Conservation (phyloP, 2,113 vertebrate species). For the Myrmophylax atrothorax region DNA sequence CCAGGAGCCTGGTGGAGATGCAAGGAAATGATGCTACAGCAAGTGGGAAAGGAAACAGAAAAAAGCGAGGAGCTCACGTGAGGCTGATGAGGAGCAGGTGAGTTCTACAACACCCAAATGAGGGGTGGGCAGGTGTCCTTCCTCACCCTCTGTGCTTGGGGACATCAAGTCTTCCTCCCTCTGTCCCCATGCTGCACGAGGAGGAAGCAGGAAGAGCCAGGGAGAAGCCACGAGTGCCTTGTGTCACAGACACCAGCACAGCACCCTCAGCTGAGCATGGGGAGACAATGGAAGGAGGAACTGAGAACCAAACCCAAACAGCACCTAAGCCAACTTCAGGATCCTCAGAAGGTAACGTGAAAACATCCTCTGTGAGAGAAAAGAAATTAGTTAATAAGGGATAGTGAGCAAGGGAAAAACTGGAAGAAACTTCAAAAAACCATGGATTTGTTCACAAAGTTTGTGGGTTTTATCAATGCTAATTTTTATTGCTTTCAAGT, state of each 20-base stretch:
- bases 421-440: neutral
- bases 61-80: neutral
- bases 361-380: neutral
- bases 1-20: neutral
- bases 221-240: neutral
- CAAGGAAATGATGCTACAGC: rapidly evolving
- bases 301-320: neutral
- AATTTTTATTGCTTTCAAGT: neutral
- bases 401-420: neutral
- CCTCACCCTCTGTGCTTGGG: rapidly evolving
- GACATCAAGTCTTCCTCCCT: neutral
- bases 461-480: neutral
- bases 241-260: neutral
- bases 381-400: neutral
- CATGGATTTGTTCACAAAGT: neutral
- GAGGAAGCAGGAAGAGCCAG: neutral
- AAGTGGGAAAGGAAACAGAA: neutral
- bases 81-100: neutral
- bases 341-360: neutral
- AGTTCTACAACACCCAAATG: neutral
- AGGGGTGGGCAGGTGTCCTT: neutral
- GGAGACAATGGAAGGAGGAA: neutral
- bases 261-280: rapidly evolving
- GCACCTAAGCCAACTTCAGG: neutral
- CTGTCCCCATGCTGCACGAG: neutral